phyloP scores from a whole-genome alignment of 2,113 vertebrate species.

The Candoia aspera region DNA sequence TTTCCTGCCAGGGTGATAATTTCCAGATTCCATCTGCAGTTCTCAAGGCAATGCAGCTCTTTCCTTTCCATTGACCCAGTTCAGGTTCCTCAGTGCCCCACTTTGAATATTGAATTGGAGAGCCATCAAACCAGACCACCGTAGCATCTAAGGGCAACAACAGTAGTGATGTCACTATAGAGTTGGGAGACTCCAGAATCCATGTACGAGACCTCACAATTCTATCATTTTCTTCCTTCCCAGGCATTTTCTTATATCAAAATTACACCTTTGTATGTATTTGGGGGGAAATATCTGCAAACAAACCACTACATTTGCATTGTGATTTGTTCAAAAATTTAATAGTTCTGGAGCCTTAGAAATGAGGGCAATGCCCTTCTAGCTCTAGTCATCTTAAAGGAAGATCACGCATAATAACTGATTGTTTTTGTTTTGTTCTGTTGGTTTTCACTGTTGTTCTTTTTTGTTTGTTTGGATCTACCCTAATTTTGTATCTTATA shows the following conservation, averaged over 20 bases:
- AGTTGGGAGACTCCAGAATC: background rate
- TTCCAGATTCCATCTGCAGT: conserved; percentile 83
- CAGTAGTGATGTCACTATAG: conserved; percentile 34
- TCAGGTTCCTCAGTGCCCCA: conserved; percentile 83
- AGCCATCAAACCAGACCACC: conserved; percentile 83
- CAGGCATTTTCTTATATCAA: background rate
- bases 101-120: conserved; percentile 81
- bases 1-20: conserved; percentile 77
- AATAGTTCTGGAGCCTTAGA: background rate
- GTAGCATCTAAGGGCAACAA: conserved; percentile 76
- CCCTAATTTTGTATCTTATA: background rate
- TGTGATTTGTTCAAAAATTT: background rate
- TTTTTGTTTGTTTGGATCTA: background rate
- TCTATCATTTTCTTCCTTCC: background rate
- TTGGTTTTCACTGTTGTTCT: background rate
- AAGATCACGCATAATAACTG: background rate
- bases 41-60: conserved; percentile 79
- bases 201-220: background rate
- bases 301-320: background rate
- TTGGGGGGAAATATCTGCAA: no score
- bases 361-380: background rate
- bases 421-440: background rate
- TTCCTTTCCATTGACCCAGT: conserved; percentile 63
- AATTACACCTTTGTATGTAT: background rate
- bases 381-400: background rate